Conservation (phyloP, 2,113 vertebrate species). For the Cottus gobio region DNA sequence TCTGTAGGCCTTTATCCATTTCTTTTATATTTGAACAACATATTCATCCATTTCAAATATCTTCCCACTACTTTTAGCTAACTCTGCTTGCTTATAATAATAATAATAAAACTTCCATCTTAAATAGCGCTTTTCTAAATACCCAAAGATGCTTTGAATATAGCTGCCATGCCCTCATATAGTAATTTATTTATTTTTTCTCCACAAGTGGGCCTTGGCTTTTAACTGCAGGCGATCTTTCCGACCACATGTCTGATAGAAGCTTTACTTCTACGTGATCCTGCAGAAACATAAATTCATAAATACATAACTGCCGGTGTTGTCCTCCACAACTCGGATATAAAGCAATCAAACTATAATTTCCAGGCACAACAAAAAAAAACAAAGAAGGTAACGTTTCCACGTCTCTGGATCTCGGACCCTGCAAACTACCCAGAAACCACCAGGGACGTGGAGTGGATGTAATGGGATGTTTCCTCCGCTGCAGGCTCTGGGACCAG, state of each 20-base stretch:
- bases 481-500: conserved; percentile 30
- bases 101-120: too few species aligned
- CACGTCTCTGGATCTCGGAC: conserved; percentile 37
- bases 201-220: background rate
- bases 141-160: too few species aligned
- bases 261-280: background rate
- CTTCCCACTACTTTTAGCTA: background rate
- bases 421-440: conserved; percentile 19
- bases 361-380: conserved; percentile 19
- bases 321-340: background rate
- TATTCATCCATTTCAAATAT: background rate
- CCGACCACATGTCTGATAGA: background rate
- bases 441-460: conserved; percentile 20
- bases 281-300: background rate
- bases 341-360: background rate
- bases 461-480: conserved; percentile 15
- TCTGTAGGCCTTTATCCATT: background rate
- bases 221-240: background rate
- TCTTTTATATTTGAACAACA: background rate
- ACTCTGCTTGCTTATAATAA: background rate
- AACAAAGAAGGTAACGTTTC: conserved; percentile 13
- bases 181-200: background rate
- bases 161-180: too few species aligned
- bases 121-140: too few species aligned
- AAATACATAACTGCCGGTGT: background rate